A percentile compares a stretch with the other conserved stretches of the same genome.
phyloP scores from a whole-genome alignment of 2,888 invertebrate genomes.

The Pomacea canaliculata region DNA sequence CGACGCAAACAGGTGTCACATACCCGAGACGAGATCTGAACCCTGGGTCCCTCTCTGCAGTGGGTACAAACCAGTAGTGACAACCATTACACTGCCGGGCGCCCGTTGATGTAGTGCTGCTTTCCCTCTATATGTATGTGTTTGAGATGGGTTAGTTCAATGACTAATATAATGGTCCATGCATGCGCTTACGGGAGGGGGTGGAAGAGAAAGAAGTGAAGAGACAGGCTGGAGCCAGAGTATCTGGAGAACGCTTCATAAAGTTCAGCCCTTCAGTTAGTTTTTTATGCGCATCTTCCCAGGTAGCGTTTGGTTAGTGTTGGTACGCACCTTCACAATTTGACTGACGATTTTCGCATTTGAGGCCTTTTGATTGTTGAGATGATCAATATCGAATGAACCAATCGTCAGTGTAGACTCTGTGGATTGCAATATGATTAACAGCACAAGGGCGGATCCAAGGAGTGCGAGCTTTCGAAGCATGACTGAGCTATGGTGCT shows the following conservation, averaged over 20 bases:
- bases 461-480: background rate
- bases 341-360: background rate
- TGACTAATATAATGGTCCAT: too few species aligned
- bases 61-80: too few species aligned
- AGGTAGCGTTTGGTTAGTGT: too few species aligned
- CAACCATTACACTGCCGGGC: too few species aligned
- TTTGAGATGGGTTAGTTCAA: too few species aligned
- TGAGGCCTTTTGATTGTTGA: background rate
- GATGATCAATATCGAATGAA: constrained; percentile 17
- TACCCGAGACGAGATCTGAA: too few species aligned
- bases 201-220: background rate
- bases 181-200: background rate
- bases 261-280: background rate
- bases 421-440: background rate
- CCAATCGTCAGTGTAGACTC: constrained; percentile 18
- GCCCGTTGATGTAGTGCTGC: too few species aligned
- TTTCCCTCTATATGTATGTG: too few species aligned
- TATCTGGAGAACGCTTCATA: too few species aligned
- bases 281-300: background rate
- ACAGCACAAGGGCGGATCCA: background rate
- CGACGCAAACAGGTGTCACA: too few species aligned
- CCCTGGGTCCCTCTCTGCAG: too few species aligned
- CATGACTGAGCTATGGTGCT: too few species aligned
- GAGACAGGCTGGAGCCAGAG: background rate
- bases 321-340: background rate